Base-by-base conservation (phyloP, 2,888 invertebrate species). In the Caenorhabditis angaria region DNA sequence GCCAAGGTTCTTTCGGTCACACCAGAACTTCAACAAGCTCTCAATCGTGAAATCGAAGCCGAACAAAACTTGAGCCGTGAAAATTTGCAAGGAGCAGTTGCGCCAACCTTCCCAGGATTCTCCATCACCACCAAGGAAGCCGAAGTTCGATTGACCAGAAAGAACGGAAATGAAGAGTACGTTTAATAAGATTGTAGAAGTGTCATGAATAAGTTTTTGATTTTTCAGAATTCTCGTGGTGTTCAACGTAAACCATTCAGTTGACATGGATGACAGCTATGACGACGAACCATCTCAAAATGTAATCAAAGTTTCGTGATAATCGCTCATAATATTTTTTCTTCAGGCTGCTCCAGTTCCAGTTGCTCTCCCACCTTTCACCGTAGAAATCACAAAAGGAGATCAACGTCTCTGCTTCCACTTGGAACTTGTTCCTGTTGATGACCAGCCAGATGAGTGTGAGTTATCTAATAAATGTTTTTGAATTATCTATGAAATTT, bases 191-290 rank as follows among this genome's bases (percentile, higher is more conserved):
- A 50, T 56, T 41, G 25, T 57, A 12, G 10, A 12, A 14, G 28
- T 10, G 24, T 61, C 10, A 22, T 5, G 29, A 27, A 18, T 2
- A 18, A 56, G 10, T n/a, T 25, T 54, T 32, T n/a, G 12, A 22
- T 29, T 29, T 73, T 89, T 28, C 85, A 93, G 93, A 76, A 91
- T 94, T 74, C 91, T 90, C 60, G 91, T 97, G 54, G 92, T 91
- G 65, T 93, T 96, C 88, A 96, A 95, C 88, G 93, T 97, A 0
- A 97, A 97, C 88, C 94, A 96, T 89, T 93, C 95, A 0, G 95
- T 97, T 0, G 94, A 95, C 87, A 91, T 93, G 0, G 94, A 94
- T 61, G 85, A 85, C 54, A 83, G 77, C n/a, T 68, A 65, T 48
- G 84, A 84, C 20, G 78, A 76, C 8, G 78, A 82, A 25, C 64